Evolutionary conservation across 2,113 vertebrate genomes (phyloP), one percentile per base, ranked within the genome.

Genomic region (Lagopus leucura): DNA sequence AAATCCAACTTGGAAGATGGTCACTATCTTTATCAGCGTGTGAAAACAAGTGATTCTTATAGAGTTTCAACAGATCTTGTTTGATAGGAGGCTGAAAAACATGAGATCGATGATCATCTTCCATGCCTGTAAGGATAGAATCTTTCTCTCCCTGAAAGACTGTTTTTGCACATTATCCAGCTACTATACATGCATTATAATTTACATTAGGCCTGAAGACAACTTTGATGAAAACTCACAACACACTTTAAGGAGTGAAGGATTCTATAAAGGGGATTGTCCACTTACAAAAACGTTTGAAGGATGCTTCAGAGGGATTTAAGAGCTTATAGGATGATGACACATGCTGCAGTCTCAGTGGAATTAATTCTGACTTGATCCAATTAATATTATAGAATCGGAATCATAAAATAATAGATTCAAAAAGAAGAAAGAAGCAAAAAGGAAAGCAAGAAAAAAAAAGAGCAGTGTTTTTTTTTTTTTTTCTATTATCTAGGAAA

Each of bases 361-460:
- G 91, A 88, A 83, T 77, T 80, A 92, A 86, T 77, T 90, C 64
- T 92, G 86, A 83, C 50, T 90, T 83, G 64, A 94, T 88, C 50
- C 60, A 90, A 90, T 92, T 92, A 93, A 52, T 6, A 72, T 18
- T 3, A 76, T 4, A 70, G 34, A 61, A 76, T 16, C 58, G 16
- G 45, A 88, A 67, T 32, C 24, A 71, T 16, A 32, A 78, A 89
- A 82, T 30, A 11, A 17, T 74, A 84, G 57, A 32, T 74, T 52
- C 6, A 38, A 21, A 66, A 30, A 71, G 52, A 50, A 8, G 9
- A 25, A 21, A 25, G 15, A 11, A 34, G 2, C 16, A 17, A 25
- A 38, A 30, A 21, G 22, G 5, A 61, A 28, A 38, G 11, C 19
- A 16, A 14, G 5, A 17, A n/a, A 70, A 70, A 70, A 25, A 19